Evolutionary conservation across 2,113 vertebrate species (phyloP).

Genomic region (Podarcis muralis): DNA sequence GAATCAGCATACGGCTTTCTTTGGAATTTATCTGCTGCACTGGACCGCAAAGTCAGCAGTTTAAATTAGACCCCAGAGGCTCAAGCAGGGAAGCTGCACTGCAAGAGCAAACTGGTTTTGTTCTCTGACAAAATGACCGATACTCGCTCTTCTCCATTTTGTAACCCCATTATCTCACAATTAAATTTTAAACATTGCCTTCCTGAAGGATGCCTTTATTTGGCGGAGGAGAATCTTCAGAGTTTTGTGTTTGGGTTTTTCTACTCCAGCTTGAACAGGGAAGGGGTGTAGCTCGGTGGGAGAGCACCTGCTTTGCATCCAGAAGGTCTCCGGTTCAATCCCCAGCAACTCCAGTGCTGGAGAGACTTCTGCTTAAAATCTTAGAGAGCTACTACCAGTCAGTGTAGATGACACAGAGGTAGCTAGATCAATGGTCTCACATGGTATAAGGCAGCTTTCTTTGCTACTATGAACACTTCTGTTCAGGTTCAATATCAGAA

Average conservation of each 20-base stretch:
- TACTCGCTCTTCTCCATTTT: not conserved
- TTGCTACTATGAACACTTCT: not conserved
- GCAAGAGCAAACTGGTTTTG: not conserved
- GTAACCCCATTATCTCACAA: slow-evolving; percentile 19
- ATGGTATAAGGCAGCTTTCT: no score
- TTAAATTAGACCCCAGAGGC: not conserved
- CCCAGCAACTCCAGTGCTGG: no score
- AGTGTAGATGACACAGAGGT: no score
- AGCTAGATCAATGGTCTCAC: no score
- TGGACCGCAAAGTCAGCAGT: not conserved
- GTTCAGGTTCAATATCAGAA: not conserved
- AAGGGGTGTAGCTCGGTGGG: no score
- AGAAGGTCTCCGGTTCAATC: no score
- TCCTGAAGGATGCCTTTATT: slow-evolving; percentile 15
- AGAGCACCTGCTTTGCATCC: no score
- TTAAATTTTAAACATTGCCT: slow-evolving; percentile 28
- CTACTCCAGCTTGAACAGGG: not conserved
- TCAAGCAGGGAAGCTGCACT: not conserved
- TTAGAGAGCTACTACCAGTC: no score
- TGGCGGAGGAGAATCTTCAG: rapidly evolving
- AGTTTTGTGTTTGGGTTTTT: not conserved
- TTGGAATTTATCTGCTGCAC: not conserved
- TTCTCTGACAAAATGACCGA: slow-evolving; percentile 18
- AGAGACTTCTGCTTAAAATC: no score
- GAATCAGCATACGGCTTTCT: not conserved